These are phyloP conservation scores for Zaprionus tsacasi DNA, from an alignment of 1,140 invertebrate genomes.

Conservation along the genomic window DNA sequence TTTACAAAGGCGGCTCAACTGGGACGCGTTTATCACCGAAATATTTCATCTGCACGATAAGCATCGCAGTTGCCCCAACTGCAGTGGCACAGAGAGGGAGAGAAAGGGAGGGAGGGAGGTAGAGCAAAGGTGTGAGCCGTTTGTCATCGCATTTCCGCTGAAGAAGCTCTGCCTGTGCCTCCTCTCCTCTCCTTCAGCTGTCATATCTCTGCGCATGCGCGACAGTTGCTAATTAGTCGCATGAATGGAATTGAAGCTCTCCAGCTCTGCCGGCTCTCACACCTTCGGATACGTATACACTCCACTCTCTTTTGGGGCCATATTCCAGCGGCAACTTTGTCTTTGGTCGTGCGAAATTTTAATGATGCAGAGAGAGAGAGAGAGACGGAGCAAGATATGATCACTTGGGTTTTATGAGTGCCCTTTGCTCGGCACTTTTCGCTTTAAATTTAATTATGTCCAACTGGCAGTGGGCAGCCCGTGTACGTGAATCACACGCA, in stretches of 20 bases:
- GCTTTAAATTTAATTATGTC: conserved; percentile 69
- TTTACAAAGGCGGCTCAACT: conserved; percentile 71
- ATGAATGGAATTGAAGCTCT: conserved; percentile 82
- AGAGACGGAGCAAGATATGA: conserved; percentile 55
- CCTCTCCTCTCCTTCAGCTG: conserved; percentile 13
- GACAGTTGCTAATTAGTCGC: conserved; percentile 79
- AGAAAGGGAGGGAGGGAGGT: conserved; percentile 5
- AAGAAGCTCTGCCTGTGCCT: conserved; percentile 17
- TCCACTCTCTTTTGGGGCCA: conserved; percentile 9
- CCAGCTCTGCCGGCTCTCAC: conserved; percentile 59
- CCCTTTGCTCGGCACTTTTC: conserved; percentile 52
- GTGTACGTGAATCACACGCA: conserved; percentile 31
- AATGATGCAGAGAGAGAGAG: conserved; percentile 60
- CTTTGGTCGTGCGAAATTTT: conserved; percentile 79
- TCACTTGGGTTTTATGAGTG: conserved; percentile 71
- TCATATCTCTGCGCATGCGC: conserved; percentile 68
- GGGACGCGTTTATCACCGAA: conserved; percentile 57
- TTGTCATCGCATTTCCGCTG: conserved; percentile 81
- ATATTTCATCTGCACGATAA: conserved; percentile 78
- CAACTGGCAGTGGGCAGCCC: conserved; percentile 38
- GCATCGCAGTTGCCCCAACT: conserved; percentile 51
- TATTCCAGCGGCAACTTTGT: conserved; percentile 53
- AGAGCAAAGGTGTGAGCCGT: conserved; percentile 59
- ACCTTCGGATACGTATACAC: conserved; percentile 43
- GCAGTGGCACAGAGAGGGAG: conserved; percentile 42